Base-by-base conservation (phyloP, 64 coral and sea anemone genomes). In the Catalaphyllia jardinei region DNA sequence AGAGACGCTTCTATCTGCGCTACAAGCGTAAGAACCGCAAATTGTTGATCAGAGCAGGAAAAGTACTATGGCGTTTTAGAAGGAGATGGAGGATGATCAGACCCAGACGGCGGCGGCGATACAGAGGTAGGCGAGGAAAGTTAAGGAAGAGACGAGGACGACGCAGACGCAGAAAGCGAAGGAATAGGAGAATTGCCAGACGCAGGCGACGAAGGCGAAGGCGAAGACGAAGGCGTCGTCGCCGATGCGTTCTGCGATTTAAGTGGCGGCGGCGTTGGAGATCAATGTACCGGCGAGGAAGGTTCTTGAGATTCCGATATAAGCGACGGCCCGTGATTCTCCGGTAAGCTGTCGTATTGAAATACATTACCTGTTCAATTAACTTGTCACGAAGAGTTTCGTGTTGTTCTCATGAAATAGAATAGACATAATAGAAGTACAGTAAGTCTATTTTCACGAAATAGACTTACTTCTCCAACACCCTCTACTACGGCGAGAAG, bases 201-300 rank as follows among this genome's bases (percentile, higher is more conserved):
- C 33, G 75, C 20, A 33, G 24, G 15, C 55, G 76, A 79, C 76
- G 76, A 79, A 79, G 10, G 49, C 49, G 46, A 69, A 24, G 65
- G 5, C 65, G 65, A 69, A 24, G 65, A 69, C 65, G 65, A 69
- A 69, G 65, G 22, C 74, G 74, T 52, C 76, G 76, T 79, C 76
- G 49, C n/a, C 49, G 76, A 27, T 55, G 76, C 25, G 76, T 79
- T 5, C 28, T 79, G n/a, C 49, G 49, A 54, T 5, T 79, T 0
- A 79, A 6, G 28, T 79, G 76, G 76, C 22, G n/a, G 12, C 46
- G 76, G 22, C 46, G 76, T 12, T 79, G 76, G 76, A 79, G 76
- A 59, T 15, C 51, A 57, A n/a, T 79, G 25, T 79, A 79, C 28
- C 76, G 76, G 51, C 46, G 51, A 79, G 51, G 76, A 4, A 79